These are phyloP conservation scores for Petromus typicus DNA, from an alignment of 2,113 vertebrate species.

Conservation along the genomic window DNA sequence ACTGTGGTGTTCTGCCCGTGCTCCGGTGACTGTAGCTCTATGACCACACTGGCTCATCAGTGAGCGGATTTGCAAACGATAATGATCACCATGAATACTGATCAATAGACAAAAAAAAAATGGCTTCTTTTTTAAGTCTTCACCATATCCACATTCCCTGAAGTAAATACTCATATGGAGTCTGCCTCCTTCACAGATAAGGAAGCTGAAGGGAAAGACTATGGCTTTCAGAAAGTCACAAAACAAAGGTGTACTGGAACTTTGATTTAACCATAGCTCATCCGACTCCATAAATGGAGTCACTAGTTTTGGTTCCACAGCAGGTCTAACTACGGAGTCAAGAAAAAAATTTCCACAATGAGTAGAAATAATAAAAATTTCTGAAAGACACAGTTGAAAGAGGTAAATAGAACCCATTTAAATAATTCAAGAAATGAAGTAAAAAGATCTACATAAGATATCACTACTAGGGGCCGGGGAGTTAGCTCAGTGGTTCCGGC, in stretches of 20 bases:
- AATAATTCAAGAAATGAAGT: conserved; percentile 9
- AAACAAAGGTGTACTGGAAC: background rate
- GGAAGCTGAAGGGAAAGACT: background rate
- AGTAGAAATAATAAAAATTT: background rate
- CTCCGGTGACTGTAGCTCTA: background rate
- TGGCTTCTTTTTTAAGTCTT: background rate
- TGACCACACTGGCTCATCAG: background rate
- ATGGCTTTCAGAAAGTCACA: background rate
- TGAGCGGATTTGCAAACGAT: background rate
- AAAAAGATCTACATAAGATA: background rate
- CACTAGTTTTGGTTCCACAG: background rate
- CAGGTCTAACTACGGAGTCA: background rate
- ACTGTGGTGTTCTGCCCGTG: background rate
- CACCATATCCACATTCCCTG: background rate
- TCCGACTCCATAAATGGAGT: background rate
- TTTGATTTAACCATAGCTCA: background rate
- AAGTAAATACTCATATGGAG: background rate
- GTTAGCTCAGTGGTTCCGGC: too few relatives aligned
- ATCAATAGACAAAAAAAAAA: background rate
- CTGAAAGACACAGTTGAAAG: background rate
- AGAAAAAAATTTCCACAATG: background rate
- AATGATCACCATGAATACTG: background rate
- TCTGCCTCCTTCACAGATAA: background rate
- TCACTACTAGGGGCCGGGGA: too few relatives aligned
- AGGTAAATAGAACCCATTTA: background rate